Conservation (phyloP, 1,140 invertebrate genomes). For the Heliconius hewitsoni region DNA sequence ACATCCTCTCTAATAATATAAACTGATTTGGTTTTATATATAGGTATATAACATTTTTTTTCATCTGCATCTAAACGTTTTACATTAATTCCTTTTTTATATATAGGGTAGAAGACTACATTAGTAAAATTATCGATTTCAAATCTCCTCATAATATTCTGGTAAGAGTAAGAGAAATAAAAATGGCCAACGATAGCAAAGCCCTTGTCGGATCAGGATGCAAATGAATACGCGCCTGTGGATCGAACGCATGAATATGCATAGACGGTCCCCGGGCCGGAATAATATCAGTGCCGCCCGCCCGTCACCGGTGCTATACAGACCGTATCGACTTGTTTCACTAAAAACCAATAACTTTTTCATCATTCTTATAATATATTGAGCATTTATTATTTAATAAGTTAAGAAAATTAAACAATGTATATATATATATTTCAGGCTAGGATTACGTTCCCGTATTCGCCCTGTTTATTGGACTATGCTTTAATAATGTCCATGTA, state of each 20-base stretch:
- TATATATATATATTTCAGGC: neutral
- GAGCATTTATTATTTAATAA: neutral
- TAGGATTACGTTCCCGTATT: neutral
- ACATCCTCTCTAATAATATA: too few relatives aligned
- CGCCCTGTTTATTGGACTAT: too few relatives aligned
- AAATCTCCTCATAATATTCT: neutral
- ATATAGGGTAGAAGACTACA: neutral
- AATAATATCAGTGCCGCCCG: slow-evolving; percentile 60
- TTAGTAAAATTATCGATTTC: neutral
- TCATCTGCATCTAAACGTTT: too few relatives aligned
- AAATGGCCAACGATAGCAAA: slow-evolving; percentile 64
- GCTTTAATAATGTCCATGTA: neutral
- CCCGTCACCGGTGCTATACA: slow-evolving; percentile 22
- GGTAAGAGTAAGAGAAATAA: slow-evolving; percentile 47
- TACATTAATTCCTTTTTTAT: neutral
- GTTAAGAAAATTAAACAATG: too few relatives aligned
- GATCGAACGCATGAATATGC: slow-evolving; percentile 74
- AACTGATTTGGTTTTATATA: too few relatives aligned
- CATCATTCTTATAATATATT: neutral
- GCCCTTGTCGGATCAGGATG: slow-evolving; percentile 67
- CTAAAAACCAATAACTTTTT: slow-evolving; percentile 29
- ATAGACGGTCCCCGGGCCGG: slow-evolving; percentile 57
- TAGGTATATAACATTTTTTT: too few relatives aligned
- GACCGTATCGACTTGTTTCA: slow-evolving; percentile 30
- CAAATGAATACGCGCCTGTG: slow-evolving; percentile 77